Conservation (phyloP, 2,888 invertebrate genomes). For the Aradus depressus region DNA sequence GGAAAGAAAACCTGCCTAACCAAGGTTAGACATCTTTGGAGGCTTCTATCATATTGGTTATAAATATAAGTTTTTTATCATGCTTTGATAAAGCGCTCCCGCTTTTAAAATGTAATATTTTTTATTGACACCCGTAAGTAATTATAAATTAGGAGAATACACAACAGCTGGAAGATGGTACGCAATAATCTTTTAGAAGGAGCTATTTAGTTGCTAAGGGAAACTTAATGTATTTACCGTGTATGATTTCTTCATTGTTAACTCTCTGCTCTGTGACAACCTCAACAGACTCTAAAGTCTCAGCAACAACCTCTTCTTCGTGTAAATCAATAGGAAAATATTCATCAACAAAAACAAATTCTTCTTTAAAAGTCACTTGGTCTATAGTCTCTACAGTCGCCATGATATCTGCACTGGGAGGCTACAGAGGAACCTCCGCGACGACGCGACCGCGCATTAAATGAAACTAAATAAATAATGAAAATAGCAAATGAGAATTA, state of each 20-base stretch:
- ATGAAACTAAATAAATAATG: no score
- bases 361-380: constrained; percentile 19
- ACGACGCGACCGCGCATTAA: constrained; percentile 16
- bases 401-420: constrained; percentile 21
- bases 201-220: constrained; percentile 15
- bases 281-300: constrained; percentile 16
- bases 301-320: constrained; percentile 27
- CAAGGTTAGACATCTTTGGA: constrained; percentile 28
- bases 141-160: no score
- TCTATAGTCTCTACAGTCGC: constrained; percentile 24
- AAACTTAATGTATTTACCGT: constrained; percentile 20
- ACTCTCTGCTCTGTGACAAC: constrained; percentile 16
- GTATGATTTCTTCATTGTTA: constrained; percentile 24
- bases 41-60: constrained; percentile 28
- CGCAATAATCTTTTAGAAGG: no score
- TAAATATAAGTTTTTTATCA: constrained; percentile 23
- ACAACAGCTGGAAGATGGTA: no score
- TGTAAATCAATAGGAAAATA: constrained; percentile 24
- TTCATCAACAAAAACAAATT: constrained; percentile 25
- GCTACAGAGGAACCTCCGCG: constrained; percentile 13
- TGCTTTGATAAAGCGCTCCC: constrained; percentile 11
- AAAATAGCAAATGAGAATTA: no score
- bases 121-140: not conserved
- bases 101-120: not conserved
- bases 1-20: constrained; percentile 23